Evolutionary conservation across 2,797 vertebrate species (phyloP).

Genomic region (Rhadinocentrus ornatus): DNA sequence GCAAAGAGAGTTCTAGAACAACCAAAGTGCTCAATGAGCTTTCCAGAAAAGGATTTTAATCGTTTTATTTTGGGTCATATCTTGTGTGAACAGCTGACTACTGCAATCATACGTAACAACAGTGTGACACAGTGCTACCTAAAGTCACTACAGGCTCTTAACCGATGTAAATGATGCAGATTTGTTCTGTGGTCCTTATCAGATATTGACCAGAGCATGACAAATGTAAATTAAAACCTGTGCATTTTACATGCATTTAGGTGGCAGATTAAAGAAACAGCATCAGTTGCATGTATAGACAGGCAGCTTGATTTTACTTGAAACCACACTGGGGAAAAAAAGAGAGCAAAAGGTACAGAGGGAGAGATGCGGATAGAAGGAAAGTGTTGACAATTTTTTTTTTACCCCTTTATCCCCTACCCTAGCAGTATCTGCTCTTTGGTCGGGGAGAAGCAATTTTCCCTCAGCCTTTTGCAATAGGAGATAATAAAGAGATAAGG

Average conservation of each 20-base stretch:
- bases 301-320: slow-evolving; percentile 47
- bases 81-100: slow-evolving; percentile 32
- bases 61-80: slow-evolving; percentile 25
- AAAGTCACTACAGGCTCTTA: slow-evolving; percentile 41
- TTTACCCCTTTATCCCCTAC: slow-evolving; percentile 62
- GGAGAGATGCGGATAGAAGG: slow-evolving; percentile 32
- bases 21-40: slow-evolving; percentile 74
- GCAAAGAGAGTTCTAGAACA: slow-evolving; percentile 86
- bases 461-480: slow-evolving; percentile 70
- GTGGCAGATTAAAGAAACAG: slow-evolving; percentile 16
- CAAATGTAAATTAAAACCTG: slow-evolving; percentile 22
- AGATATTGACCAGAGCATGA: slow-evolving; percentile 17
- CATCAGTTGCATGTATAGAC: background rate
- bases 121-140: slow-evolving; percentile 48
- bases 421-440: slow-evolving; percentile 69
- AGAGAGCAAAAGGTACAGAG: slow-evolving; percentile 16
- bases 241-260: background rate
- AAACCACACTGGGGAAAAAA: slow-evolving; percentile 1
- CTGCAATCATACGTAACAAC: slow-evolving; percentile 35
- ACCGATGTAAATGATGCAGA: slow-evolving; percentile 31
- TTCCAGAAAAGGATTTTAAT: slow-evolving; percentile 42
- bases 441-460: slow-evolving; percentile 82
- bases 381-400: slow-evolving; percentile 53
- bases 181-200: slow-evolving; percentile 19
- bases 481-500: slow-evolving; percentile 83